Evolutionary conservation across 2,797 vertebrate genomes (phyloP), one percentile per base, ranked within the genome.

Genomic region (Benthosema pterotum): DNA sequence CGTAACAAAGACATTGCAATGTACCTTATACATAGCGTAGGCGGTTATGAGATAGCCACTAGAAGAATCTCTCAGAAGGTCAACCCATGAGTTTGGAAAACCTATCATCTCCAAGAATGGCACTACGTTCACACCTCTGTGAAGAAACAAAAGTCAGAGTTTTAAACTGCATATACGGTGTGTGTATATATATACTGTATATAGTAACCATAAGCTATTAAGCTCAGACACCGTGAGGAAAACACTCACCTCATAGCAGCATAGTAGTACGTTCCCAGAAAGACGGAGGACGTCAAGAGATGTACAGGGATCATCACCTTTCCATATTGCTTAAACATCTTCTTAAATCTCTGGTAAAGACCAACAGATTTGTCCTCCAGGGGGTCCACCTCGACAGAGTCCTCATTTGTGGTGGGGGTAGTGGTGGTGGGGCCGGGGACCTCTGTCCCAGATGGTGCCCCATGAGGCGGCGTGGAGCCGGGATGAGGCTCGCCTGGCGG

Each of bases 301-400:
- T 99, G 97, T 9, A 99, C 93, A 1, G 97, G 96, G 78, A 99
- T 95, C 93, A 99, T 80, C 74, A 99, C 98, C 89, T 98, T 99
- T 62, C 97, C 96, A 32, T 99, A 98, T 66, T 99, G 97, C 80
- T 96, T 97, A 79, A 99, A 96, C 47, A 95, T 97, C 72, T 69
- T 96, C 91, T 99, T 98, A 85, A 99, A 99, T 79, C 97, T 94
- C 78, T 96, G 95, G 72, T 91, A 88, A 0, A 99, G 92, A 54
- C 95, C 91, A 19, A 94, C 95, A 64, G 97, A 97, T 69, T 91
- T 94, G 78, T 99, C 97, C 85, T 97, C 95, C 74, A 99, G 89
- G 0, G 97, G 97, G 85, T 99, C 97, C 15, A 88, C 42, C 42
- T 98, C 96, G 56, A 16, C 79, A 57, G 71, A 14, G 2, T 68